Evolutionary conservation across 2,113 vertebrate genomes (phyloP).

Genomic region (Tragelaphus buxtoni): DNA sequence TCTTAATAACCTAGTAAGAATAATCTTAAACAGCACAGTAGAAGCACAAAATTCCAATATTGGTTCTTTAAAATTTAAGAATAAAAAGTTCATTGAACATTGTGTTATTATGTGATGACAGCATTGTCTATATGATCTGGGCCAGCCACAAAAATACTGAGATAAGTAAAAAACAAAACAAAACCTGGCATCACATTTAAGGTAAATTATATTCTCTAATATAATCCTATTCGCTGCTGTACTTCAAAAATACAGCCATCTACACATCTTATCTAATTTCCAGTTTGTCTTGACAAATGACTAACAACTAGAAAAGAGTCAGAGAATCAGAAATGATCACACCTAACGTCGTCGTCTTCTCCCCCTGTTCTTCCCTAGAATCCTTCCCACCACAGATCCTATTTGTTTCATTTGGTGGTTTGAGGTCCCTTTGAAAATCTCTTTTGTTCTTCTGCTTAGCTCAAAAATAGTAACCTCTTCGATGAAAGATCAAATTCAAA

Average conservation of each 20-base stretch:
- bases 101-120: background rate
- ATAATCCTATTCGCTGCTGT: background rate
- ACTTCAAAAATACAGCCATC: background rate
- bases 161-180: background rate
- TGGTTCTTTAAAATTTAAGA: background rate
- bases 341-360: background rate
- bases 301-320: background rate
- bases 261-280: background rate
- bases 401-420: background rate
- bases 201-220: background rate
- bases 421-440: conserved; percentile 1
- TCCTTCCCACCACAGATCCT: background rate
- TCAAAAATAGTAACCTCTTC: background rate
- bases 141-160: background rate
- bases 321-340: background rate
- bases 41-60: background rate
- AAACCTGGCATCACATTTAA: background rate
- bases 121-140: background rate
- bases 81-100: background rate
- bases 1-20: background rate
- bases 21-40: background rate
- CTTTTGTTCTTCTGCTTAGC: conserved; percentile 41
- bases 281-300: background rate
- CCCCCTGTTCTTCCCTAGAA: background rate
- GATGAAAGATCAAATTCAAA: background rate